Base-by-base conservation (phyloP, 2,888 invertebrate genomes). In the Frankliniella intonsa region DNA sequence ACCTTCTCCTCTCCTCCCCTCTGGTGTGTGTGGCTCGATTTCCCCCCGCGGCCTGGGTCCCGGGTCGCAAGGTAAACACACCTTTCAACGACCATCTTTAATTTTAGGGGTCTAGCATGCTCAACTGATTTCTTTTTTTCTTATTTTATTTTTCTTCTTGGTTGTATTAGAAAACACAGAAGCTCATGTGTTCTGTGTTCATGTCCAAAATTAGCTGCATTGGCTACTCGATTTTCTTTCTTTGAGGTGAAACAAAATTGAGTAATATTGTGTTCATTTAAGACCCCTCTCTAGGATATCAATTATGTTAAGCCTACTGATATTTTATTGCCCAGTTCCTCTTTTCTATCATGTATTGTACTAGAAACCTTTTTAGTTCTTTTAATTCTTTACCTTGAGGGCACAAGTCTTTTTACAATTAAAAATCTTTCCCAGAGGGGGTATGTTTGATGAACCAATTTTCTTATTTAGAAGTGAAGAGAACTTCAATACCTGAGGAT, bases 41-140 rank as follows among this genome's bases (percentile, higher is more conserved):
- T 76, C 69, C 69, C 69, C 69, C 69, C 69, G 69, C 69, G 69
- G 69, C 69, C 69, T 76, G 69, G 69, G 69, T 76, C 69, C 69
- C 69, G 69, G 69, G 69, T 76, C 69, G 69, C 69, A 76, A 76
- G 69, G 69, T 76, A 76, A 76, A 76, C 69, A 76, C 69, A 76
- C 69, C 69, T 22, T 76, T 76, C 69, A 76, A 76, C 69, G 69
- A 76, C 69, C 69, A 76, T 76, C 69, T 76, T 76, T 25, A 22
- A 76, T 22, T 76, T 25, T 76, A 76, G 69, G 69, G 69, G 69
- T 76, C 25, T 76, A 76, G 69, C 69, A 76, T 76, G 69, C 69
- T 76, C 25, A 76, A 25, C 25, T 76, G 22, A 25, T 76, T 25
- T 25, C 22, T 69, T 76, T 10, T 12, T 22, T 11, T 25, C 12